phyloP scores from a whole-genome alignment of 2,113 vertebrate genomes.

The Phodopus roborovskii region DNA sequence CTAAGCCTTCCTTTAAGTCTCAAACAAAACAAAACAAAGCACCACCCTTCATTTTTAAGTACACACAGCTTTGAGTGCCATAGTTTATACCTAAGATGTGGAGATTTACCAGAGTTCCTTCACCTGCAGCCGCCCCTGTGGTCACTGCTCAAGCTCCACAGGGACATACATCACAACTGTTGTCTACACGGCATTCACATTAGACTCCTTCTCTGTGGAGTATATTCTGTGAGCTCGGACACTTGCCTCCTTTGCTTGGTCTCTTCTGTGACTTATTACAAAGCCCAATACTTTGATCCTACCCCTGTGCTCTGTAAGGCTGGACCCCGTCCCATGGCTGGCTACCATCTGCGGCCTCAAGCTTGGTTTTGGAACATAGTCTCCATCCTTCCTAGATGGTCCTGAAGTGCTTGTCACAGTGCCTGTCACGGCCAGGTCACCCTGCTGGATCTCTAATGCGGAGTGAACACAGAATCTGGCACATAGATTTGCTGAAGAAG shows the following conservation, averaged over 20 bases:
- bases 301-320: too few species aligned
- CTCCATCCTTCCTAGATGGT: not conserved
- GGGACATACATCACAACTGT: too few species aligned
- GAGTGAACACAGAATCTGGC: not conserved
- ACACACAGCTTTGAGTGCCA: not conserved
- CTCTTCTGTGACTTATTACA: not conserved
- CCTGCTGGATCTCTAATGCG: not conserved
- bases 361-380: not conserved
- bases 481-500: not conserved
- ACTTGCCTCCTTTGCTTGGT: not conserved
- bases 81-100: not conserved
- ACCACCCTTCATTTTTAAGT: not conserved
- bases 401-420: not conserved
- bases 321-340: not conserved
- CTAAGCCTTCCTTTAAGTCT: not conserved
- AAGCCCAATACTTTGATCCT: not conserved
- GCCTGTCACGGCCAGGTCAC: not conserved
- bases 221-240: not conserved
- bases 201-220: not conserved
- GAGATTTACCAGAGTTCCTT: not conserved
- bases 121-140: accelerated
- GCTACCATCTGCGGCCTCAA: not conserved
- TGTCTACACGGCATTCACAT: too few species aligned
- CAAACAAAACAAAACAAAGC: not conserved
- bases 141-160: accelerated